Evolutionary conservation across 2,113 vertebrate genomes (phyloP).

Genomic region (Tyrannus savana): DNA sequence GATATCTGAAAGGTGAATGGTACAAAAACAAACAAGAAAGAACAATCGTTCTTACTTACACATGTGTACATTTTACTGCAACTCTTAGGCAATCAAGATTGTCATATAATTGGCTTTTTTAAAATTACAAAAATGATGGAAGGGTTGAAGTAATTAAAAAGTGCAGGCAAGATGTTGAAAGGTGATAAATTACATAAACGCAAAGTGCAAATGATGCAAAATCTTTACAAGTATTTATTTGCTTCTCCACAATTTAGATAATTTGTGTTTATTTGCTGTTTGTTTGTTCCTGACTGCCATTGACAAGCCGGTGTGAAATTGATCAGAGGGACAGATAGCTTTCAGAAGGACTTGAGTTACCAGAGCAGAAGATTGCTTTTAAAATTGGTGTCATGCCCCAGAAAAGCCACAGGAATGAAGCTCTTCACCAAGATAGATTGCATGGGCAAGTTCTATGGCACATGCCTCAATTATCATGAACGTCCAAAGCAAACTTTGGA

Average conservation of each 20-base stretch:
- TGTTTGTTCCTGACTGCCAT: neutral
- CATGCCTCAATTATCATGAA: neutral
- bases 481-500: slow-evolving; percentile 5
- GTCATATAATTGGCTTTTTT: slow-evolving; percentile 43
- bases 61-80: slow-evolving; percentile 39
- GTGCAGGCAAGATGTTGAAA: slow-evolving; percentile 35
- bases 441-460: neutral
- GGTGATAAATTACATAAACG: slow-evolving; percentile 27
- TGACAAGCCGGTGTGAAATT: neutral
- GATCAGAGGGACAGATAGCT: neutral
- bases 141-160: slow-evolving; percentile 61
- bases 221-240: slow-evolving; percentile 1
- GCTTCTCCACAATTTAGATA: neutral
- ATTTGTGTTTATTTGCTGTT: neutral
- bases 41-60: slow-evolving; percentile 32
- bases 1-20: slow-evolving; percentile 60
- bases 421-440: neutral
- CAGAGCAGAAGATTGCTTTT: neutral
- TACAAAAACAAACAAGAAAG: slow-evolving; percentile 66
- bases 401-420: neutral
- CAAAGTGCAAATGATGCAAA: slow-evolving; percentile 20
- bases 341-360: neutral
- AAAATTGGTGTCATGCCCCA: neutral
- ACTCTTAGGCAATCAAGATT: slow-evolving; percentile 34
- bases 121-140: slow-evolving; percentile 28